Percentiles rank a stretch among this genome's conserved stretches.
These are phyloP conservation scores for Cephonodes hylas DNA, from an alignment of 2,888 invertebrate species.

Conservation along the genomic window DNA sequence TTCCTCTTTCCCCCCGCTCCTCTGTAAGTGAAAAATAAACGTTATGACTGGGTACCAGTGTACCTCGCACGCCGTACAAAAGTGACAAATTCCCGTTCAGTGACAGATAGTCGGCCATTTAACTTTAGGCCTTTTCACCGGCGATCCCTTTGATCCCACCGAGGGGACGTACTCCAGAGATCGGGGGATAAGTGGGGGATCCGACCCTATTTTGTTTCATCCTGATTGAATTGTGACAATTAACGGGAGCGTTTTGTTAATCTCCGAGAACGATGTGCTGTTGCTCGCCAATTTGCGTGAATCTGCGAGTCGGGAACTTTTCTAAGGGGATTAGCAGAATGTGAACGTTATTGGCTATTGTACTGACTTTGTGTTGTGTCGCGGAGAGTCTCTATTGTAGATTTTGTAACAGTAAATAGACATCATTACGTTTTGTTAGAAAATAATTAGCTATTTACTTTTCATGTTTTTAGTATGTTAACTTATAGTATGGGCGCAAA, in stretches of 20 bases:
- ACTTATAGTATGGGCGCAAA: too few species aligned
- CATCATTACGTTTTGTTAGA: too few species aligned
- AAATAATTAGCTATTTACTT: too few species aligned
- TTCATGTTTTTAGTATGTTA: too few species aligned
- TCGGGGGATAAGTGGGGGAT: background rate
- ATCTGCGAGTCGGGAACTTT: too few species aligned
- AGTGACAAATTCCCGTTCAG: constrained; percentile 7
- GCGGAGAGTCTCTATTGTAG: too few species aligned
- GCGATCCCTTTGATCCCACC: constrained; percentile 1
- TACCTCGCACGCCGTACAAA: background rate
- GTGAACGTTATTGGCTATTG: too few species aligned
- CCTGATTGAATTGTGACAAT: background rate
- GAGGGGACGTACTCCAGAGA: background rate
- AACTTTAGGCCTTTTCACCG: constrained; percentile 9
- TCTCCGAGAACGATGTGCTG: background rate
- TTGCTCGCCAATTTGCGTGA: background rate
- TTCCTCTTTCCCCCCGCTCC: background rate
- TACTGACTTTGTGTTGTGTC: too few species aligned
- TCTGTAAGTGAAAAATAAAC: background rate
- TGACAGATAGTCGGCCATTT: constrained; percentile 13
- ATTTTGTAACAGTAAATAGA: too few species aligned
- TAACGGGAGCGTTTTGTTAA: background rate
- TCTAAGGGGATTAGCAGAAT: too few species aligned
- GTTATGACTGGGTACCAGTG: background rate
- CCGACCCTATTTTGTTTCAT: background rate